Evolutionary conservation across 2,797 vertebrate genomes (phyloP).

Genomic region (Onychomys leucogaster): DNA sequence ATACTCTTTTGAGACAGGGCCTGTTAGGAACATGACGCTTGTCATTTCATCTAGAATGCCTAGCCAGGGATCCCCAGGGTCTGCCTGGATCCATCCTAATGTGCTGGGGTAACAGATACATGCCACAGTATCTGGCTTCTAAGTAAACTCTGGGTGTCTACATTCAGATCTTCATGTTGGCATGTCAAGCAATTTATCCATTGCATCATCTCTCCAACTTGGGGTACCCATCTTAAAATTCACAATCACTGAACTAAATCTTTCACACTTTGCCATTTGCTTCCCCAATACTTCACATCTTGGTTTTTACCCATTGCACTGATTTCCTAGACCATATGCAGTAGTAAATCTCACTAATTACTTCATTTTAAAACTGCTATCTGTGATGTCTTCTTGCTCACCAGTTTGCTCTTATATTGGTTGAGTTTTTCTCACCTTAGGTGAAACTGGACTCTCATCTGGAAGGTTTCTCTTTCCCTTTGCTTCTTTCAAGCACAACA

Average conservation of each 20-base stretch:
- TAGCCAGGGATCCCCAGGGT: neutral
- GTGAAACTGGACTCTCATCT: neutral
- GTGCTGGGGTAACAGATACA: neutral
- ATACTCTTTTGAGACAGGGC: neutral
- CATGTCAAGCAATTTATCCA: neutral
- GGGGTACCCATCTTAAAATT: neutral
- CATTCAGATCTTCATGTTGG: neutral
- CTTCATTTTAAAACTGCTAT: neutral
- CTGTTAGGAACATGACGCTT: neutral
- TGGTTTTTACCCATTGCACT: neutral
- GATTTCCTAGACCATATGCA: neutral
- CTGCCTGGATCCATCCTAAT: neutral
- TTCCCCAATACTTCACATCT: neutral
- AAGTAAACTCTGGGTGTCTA: neutral
- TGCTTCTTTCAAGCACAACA: neutral
- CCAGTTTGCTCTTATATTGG: neutral
- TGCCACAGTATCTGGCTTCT: neutral
- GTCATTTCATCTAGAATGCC: neutral
- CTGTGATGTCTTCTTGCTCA: rapidly evolving
- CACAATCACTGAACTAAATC: too few relatives aligned
- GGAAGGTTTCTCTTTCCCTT: rapidly evolving
- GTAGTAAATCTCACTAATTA: neutral
- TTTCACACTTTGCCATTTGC: rapidly evolving
- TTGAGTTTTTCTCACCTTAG: neutral
- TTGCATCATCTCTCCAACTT: too few relatives aligned